A percentile compares a stretch with the other conserved stretches of the same genome.
Evolutionary conservation across 30 jellyfish, hydroid and myxozoan genomes (phyloP).

Genomic region (Hydractinia echinata): DNA sequence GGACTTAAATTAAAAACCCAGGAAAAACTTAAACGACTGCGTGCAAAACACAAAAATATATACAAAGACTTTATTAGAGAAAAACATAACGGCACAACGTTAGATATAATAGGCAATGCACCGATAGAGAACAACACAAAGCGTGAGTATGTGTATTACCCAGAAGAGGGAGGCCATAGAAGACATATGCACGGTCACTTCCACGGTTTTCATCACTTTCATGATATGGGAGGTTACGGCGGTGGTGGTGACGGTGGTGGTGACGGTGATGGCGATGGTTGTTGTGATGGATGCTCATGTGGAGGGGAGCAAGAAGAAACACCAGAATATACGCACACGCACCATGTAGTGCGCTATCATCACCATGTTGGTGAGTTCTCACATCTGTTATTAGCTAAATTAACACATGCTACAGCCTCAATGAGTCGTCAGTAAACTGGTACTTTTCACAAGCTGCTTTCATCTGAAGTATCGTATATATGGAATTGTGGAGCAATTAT

Average conservation of each 20-base stretch:
- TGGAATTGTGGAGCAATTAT: no score
- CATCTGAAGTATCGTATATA: no score
- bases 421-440: no score
- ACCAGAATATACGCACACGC: constrained; percentile 76
- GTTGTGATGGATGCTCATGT: constrained; percentile 32
- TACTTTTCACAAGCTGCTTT: no score
- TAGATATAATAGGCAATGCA: background rate
- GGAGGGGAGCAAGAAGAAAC: constrained; percentile 60
- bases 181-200: constrained; percentile 38
- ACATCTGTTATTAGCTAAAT: no score
- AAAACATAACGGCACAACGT: background rate
- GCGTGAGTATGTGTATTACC: constrained; percentile 80
- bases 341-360: constrained; percentile 58
- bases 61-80: background rate
- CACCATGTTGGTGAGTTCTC: constrained; percentile 44
- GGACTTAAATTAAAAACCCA: constrained; percentile 13
- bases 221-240: constrained; percentile 4
- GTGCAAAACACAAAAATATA: background rate
- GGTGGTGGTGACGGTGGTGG: constrained; percentile 31
- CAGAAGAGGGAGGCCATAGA: constrained; percentile 63
- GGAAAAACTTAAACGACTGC: constrained; percentile 5
- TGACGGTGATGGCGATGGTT: constrained; percentile 12
- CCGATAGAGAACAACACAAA: constrained; percentile 44
- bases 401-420: no score
- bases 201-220: constrained; percentile 37